phyloP scores from a whole-genome alignment of 2,797 vertebrate genomes.

The Malacoctenus gilli region DNA sequence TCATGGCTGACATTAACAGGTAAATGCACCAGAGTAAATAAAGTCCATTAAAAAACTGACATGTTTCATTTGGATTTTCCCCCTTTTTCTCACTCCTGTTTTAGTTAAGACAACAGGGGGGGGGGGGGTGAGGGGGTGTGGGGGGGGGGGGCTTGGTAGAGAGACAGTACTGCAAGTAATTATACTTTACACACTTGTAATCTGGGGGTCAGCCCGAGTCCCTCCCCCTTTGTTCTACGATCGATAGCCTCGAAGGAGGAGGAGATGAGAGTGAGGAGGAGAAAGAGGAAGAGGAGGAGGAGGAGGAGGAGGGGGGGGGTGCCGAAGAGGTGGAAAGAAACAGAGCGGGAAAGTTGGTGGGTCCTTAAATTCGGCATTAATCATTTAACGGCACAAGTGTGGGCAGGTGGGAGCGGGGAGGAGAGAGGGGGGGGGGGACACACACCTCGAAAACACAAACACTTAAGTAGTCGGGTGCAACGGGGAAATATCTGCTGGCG shows the following conservation, averaged over 20 bases:
- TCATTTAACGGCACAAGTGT: conserved; percentile 56
- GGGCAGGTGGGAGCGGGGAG: conserved; percentile 32
- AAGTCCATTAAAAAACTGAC: conserved; percentile 67
- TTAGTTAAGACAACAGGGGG: conserved; percentile 24
- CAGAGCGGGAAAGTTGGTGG: conserved; percentile 28
- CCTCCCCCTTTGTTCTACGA: conserved; percentile 60
- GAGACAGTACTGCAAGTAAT: conserved; percentile 61
- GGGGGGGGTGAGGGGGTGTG: conserved; percentile 21
- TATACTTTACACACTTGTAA: conserved; percentile 64
- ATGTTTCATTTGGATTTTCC: conserved; percentile 62
- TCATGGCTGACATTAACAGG: conserved; percentile 56
- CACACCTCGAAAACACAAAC: conserved; percentile 44
- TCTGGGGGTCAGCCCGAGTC: conserved; percentile 54
- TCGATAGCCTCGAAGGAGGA: conserved; percentile 56
- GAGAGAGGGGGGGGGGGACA: not conserved
- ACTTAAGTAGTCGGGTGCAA: conserved; percentile 55
- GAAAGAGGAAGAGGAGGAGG: conserved; percentile 14
- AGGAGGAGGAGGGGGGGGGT: too few relatives aligned
- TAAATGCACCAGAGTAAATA: conserved; percentile 64
- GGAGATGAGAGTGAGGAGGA: conserved; percentile 9
- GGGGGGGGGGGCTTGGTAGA: conserved; percentile 2
- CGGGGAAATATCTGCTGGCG: conserved; percentile 53
- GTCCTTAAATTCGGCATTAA: conserved; percentile 61
- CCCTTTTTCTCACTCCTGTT: conserved; percentile 7
- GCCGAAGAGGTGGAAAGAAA: not conserved